A percentile compares a stretch with the other conserved stretches of the same genome.
Evolutionary conservation across 2,888 invertebrate species (phyloP).

Genomic region (Sminthurinus aureus): DNA sequence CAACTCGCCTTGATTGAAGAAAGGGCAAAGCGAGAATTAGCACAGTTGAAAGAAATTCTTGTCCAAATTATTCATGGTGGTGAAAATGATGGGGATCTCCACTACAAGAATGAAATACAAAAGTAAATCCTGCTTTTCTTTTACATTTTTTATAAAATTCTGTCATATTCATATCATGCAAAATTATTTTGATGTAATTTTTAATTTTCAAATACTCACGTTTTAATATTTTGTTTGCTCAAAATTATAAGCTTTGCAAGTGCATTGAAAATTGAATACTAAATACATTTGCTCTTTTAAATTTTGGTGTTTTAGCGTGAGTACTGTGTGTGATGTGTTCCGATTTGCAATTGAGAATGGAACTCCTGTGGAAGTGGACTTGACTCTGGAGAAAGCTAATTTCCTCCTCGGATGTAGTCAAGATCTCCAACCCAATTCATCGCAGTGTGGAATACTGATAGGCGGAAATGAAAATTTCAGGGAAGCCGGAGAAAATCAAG

Average conservation of each 20-base stretch:
- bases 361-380: constrained; percentile 4
- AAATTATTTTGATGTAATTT: not conserved
- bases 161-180: too few relatives aligned
- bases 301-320: constrained; percentile 3
- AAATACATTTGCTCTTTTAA: not conserved
- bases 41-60: constrained; percentile 14
- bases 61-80: constrained; percentile 1
- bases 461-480: not conserved
- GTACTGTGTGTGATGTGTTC: constrained; percentile 27
- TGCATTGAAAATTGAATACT: too few relatives aligned
- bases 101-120: constrained; percentile 26
- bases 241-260: too few relatives aligned
- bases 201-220: too few relatives aligned
- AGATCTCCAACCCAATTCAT: not conserved
- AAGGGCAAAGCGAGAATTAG: constrained; percentile 16
- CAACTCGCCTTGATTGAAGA: constrained; percentile 18
- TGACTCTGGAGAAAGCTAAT: constrained; percentile 13
- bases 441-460: too few relatives aligned
- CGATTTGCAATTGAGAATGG: constrained; percentile 33
- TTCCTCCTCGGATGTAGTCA: not conserved
- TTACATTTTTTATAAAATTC: too few relatives aligned
- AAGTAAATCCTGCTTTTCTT: constrained; percentile 25
- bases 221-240: too few relatives aligned
- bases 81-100: constrained; percentile 2
- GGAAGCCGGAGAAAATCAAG: not conserved